These are phyloP conservation scores for Strix uralensis DNA, from an alignment of 2,113 vertebrate species.

Conservation along the genomic window DNA sequence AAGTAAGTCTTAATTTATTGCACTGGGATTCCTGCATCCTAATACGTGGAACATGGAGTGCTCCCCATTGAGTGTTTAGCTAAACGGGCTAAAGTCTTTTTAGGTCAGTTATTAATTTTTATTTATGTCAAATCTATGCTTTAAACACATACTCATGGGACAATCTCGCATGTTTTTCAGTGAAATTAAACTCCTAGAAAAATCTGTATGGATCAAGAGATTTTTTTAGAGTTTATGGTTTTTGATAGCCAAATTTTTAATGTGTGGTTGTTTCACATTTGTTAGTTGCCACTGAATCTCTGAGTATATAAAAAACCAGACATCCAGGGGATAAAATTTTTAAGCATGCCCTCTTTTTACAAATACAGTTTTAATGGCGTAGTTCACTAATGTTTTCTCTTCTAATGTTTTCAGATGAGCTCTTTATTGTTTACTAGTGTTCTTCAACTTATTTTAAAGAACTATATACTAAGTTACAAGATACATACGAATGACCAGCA, in stretches of 20 bases:
- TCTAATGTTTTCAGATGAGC: neutral
- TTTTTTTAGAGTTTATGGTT: neutral
- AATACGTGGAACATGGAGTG: neutral
- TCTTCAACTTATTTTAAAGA: neutral
- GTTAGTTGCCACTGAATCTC: neutral
- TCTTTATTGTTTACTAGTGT: neutral
- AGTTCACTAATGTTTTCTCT: neutral
- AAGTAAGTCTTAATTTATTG: neutral
- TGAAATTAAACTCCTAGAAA: neutral
- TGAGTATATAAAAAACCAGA: neutral
- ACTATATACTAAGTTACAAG: neutral
- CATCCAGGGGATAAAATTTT: neutral
- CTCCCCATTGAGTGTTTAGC: neutral
- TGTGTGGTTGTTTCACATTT: neutral
- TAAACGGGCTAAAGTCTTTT: neutral
- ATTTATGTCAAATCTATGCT: neutral
- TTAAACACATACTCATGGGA: neutral
- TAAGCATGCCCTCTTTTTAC: neutral
- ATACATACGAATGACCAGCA: neutral
- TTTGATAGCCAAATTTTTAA: neutral
- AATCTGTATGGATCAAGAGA: neutral
- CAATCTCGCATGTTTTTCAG: neutral
- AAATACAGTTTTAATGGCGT: neutral
- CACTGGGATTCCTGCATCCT: neutral
- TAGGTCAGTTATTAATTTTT: neutral